Evolutionary conservation across 1,140 invertebrate species (phyloP), one percentile per base, ranked within the genome.

Genomic region (Eupeodes corollae): DNA sequence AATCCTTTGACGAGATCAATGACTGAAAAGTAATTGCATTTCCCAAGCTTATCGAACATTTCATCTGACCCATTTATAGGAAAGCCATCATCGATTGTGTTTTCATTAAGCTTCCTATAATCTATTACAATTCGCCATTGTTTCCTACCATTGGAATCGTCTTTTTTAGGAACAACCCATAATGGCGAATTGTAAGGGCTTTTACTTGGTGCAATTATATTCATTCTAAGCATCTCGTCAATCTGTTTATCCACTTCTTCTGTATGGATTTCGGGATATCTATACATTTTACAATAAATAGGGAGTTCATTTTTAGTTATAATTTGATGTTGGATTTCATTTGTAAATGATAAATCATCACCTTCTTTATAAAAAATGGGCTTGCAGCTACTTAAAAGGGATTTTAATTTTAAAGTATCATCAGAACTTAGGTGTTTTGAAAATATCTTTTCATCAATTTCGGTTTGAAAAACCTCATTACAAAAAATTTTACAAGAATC

Each of bases 41-140:
- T n/a, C n/a, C n/a, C n/a, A n/a, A n/a, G n/a, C n/a, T n/a, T n/a
- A n/a, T n/a, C n/a, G n/a, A n/a, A n/a, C n/a, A n/a, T n/a, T n/a
- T 73, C 66, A 26, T 70, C 65, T 13, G 78, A 74, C 38, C 66
- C 58, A 2, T 75, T 75, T 9, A 79, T 49, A 1, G 75, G 77
- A 56, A 66, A 77, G 21, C 30, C 45, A 33, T 69, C 61, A 15
- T 47, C 51, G 5, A 67, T 52, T 2, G 59, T 69, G n/a, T 55
- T 49, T 12, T 64, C 51, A 50, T 70, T n/a, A n/a, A n/a, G n/a
- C n/a, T n/a, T n/a, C n/a, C n/a, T n/a, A n/a, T n/a, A n/a, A n/a
- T n/a, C n/a, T 72, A 69, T 55, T 3, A 62, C 60, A 11, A 70
- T 18, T 41, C 65, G 39, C 57, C 62, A 69, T 54, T 58, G 63